A percentile compares a stretch with the other conserved stretches of the same genome.
Evolutionary conservation across 2,113 vertebrate species (phyloP).

Genomic region (Phrynosoma blainvillii): DNA sequence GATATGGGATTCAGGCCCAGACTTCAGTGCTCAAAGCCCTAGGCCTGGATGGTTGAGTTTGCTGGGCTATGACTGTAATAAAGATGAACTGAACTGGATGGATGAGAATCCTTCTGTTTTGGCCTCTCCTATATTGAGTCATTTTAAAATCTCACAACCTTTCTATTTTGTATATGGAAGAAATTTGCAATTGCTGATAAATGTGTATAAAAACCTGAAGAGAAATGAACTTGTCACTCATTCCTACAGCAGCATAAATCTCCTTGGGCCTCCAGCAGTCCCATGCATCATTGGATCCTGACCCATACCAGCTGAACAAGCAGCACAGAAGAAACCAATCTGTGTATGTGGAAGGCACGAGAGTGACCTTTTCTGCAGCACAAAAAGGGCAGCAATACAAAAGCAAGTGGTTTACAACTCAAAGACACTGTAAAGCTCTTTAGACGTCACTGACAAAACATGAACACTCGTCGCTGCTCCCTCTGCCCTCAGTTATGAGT

Average conservation of each 20-base stretch:
- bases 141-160: too few relatives aligned
- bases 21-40: too few relatives aligned
- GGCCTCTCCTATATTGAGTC: too few relatives aligned
- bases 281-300: background rate
- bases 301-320: background rate
- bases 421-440: background rate
- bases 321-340: background rate
- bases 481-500: slow-evolving; percentile 29
- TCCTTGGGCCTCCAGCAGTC: background rate
- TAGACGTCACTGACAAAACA: slow-evolving; percentile 2
- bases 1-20: too few relatives aligned
- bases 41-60: too few relatives aligned
- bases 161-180: too few relatives aligned
- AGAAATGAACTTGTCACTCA: background rate
- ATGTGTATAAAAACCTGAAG: too few relatives aligned
- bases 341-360: background rate
- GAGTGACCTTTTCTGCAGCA: background rate
- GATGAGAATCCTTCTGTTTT: too few relatives aligned
- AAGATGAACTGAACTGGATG: too few relatives aligned
- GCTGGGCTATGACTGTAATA: too few relatives aligned
- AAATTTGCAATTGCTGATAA: too few relatives aligned
- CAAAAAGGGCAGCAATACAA: background rate
- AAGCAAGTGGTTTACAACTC: background rate
- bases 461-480: background rate
- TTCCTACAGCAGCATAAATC: background rate